Conservation (phyloP, 1,140 invertebrate species). For the Coptotermes formosanus region DNA sequence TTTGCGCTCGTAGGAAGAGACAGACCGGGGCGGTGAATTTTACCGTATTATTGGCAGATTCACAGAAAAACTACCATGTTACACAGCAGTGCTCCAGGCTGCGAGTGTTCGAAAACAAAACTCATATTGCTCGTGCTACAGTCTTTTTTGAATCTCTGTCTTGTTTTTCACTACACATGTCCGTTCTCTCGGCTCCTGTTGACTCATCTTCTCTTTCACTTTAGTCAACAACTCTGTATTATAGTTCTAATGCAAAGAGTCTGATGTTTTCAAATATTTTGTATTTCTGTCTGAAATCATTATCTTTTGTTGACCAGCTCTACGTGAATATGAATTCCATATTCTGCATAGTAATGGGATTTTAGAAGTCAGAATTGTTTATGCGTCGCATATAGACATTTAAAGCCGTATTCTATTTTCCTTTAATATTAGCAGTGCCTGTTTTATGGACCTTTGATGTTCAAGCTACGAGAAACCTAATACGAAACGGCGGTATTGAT, state of each 20-base stretch:
- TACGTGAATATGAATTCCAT: not conserved
- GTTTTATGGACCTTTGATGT: slow-evolving; percentile 4
- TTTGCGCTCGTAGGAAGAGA: no score
- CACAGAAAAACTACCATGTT: not conserved
- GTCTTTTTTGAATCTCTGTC: not conserved
- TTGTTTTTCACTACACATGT: not conserved
- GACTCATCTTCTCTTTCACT: not conserved
- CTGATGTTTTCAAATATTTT: not conserved
- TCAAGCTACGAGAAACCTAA: not conserved
- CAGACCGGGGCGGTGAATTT: not conserved
- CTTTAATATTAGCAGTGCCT: not conserved
- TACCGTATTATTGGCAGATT: not conserved
- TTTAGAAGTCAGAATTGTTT: not conserved
- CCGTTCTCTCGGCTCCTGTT: not conserved
- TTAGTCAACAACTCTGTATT: not conserved
- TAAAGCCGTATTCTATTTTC: not conserved
- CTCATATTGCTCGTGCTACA: not conserved
- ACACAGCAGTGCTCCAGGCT: not conserved
- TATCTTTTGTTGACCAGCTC: not conserved
- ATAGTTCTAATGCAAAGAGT: not conserved
- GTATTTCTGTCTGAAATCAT: not conserved
- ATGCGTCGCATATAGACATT: not conserved
- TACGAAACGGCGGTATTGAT: not conserved
- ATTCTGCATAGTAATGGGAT: not conserved
- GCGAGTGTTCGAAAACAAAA: not conserved